Evolutionary conservation across 2,113 vertebrate species (phyloP).

Genomic region (Mesitornis unicolor): DNA sequence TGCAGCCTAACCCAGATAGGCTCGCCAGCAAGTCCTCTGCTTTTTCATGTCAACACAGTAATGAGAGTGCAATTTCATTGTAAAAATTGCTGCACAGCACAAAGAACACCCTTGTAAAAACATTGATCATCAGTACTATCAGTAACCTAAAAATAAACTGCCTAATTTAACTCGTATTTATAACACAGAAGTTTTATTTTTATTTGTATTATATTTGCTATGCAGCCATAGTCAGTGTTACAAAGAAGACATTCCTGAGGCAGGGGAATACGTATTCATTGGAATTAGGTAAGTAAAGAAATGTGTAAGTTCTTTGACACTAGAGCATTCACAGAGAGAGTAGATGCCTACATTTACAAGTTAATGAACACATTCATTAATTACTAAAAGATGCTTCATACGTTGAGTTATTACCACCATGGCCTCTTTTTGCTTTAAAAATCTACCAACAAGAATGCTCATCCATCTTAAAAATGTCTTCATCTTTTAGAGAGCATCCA

Average conservation of each 20-base stretch:
- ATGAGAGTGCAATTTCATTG: neutral
- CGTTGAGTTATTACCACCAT: neutral
- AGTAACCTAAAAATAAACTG: neutral
- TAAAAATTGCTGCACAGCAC: neutral
- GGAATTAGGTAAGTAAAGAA: neutral
- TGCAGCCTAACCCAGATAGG: constrained; percentile 38
- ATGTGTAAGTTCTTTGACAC: neutral
- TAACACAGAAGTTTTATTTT: neutral
- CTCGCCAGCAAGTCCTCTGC: neutral
- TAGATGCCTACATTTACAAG: neutral
- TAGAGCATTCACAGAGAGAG: neutral
- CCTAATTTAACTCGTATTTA: neutral
- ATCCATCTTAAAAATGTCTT: neutral
- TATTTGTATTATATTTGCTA: neutral
- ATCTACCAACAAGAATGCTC: neutral
- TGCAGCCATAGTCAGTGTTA: neutral
- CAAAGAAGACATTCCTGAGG: neutral
- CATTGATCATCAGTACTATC: neutral
- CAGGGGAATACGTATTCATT: neutral
- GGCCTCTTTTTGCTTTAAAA: neutral
- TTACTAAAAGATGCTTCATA: neutral
- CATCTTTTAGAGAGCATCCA: neutral
- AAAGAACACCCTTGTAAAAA: neutral
- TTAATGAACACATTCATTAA: neutral
- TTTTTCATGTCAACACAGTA: neutral